These are phyloP conservation scores for Cirrhinus molitorella DNA, from an alignment of 2,797 vertebrate species.

Conservation along the genomic window DNA sequence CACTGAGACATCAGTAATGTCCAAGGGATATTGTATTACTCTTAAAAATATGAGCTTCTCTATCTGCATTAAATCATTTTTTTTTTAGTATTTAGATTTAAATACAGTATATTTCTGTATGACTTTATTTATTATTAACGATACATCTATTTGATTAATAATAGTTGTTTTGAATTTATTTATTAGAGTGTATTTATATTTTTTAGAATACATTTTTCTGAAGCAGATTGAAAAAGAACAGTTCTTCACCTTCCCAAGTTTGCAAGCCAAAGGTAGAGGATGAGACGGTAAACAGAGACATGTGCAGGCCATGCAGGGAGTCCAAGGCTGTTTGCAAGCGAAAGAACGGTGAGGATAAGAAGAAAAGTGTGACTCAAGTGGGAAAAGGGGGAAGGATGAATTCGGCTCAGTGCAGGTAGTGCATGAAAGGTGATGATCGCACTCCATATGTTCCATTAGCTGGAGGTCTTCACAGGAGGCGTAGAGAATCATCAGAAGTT, in stretches of 20 bases:
- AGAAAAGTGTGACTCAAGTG: slow-evolving; percentile 27
- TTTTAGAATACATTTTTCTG: not conserved
- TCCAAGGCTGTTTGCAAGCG: slow-evolving; percentile 10
- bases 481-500: slow-evolving; percentile 9
- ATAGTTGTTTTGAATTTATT: not conserved
- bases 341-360: slow-evolving; percentile 19
- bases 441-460: slow-evolving; percentile 57
- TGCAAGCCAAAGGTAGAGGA: not conserved
- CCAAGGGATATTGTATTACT: not conserved
- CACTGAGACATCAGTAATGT: not conserved
- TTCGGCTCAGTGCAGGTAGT: slow-evolving; percentile 52
- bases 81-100: not conserved
- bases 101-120: not conserved
- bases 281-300: slow-evolving; percentile 6
- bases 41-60: not conserved
- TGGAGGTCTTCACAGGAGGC: slow-evolving; percentile 19
- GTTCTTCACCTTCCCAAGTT: not conserved
- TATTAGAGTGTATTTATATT: not conserved
- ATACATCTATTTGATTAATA: not conserved
- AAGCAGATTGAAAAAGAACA: not conserved
- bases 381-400: slow-evolving; percentile 45
- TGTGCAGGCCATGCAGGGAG: slow-evolving; percentile 13
- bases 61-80: not conserved
- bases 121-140: not conserved
- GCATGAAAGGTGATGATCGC: slow-evolving; percentile 64